Percentiles rank a stretch among this genome's conserved stretches.
phyloP scores from a whole-genome alignment of 2,888 invertebrate species.

The Caenorhabditis imperialis region DNA sequence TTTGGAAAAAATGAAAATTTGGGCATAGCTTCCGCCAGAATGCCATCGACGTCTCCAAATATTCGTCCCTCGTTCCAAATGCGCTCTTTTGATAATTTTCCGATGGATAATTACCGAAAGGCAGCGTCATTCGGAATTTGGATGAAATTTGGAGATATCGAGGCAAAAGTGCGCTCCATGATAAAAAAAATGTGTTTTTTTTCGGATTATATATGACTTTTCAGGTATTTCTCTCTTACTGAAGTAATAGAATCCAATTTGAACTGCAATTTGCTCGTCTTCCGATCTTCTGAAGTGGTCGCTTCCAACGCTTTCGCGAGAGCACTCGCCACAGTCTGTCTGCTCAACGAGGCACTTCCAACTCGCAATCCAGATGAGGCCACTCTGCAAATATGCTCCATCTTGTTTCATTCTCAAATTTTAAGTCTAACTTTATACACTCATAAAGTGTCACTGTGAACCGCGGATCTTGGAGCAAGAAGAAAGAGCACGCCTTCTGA shows the following conservation, averaged over 20 bases:
- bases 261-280: slow-evolving; percentile 35
- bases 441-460: slow-evolving; percentile 37
- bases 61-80: too few relatives aligned
- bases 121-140: background rate
- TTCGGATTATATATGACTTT: background rate
- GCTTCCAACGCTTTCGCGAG: slow-evolving; percentile 36
- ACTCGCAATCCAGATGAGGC: slow-evolving; percentile 44
- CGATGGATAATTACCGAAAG: background rate
- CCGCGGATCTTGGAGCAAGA: slow-evolving; percentile 46
- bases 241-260: slow-evolving; percentile 39
- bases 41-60: too few relatives aligned
- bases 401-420: background rate
- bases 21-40: too few relatives aligned
- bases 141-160: too few relatives aligned
- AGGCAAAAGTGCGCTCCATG: too few relatives aligned
- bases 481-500: slow-evolving; percentile 46
- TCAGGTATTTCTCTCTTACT: slow-evolving; percentile 10
- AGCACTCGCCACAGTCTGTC: slow-evolving; percentile 36
- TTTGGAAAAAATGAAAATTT: too few relatives aligned
- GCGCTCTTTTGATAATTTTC: background rate
- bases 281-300: slow-evolving; percentile 12
- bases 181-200: background rate
- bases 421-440: slow-evolving; percentile 37
- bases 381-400: slow-evolving; percentile 37
- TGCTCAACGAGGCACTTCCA: slow-evolving; percentile 32